Evolutionary conservation across 2,888 invertebrate species (phyloP), one percentile per base, ranked within the genome.

Genomic region (Barypeithes pellucidus): DNA sequence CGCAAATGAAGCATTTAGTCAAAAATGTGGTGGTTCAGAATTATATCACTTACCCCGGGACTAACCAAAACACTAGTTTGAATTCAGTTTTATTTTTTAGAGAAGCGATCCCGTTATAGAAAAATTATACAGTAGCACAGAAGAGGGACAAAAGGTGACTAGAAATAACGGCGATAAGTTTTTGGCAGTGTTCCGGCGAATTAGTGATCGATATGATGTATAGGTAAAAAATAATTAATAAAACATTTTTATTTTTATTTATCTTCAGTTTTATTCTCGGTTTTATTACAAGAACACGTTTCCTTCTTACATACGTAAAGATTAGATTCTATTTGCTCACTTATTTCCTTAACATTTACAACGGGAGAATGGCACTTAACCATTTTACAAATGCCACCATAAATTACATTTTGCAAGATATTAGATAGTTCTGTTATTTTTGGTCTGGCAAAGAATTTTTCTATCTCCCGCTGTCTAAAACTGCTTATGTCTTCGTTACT

Each of bases 81-180:
- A 3, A n/a, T 39, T 39, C 12, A n/a, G 0, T n/a, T 4, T 18
- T 59, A 69, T 67, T 57, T 90, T 89, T 70, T 84, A 95, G 97
- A 88, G 89, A 82, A 84, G 84, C 4, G 98, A 99, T 88, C 92
- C 93, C 1, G 91, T 99, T 69, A 91, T 97, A n/a, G 93, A 93
- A 5, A 94, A 97, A 85, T 87, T 99, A 7, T 96, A 92, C 84
- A 94, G 94, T 82, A 95, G 96, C 83, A 96, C 98, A 50, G 99
- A 99, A 88, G 99, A 99, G 88, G 99, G 99, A 0, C 94, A 98
- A 85, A 99, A 99, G 88, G 99, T 99, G 0, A 93, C 96, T 0
- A 90, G 99, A 80, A 98, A 98, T 85, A 93, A 94, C 79, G 99
- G 99, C 50, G 92, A 94, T 61, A 98, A 98, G 86, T 98, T 92